A percentile compares a stretch with the other conserved stretches of the same genome.
Conservation (phyloP, 2,888 invertebrate species). For the Chorisops tibialis region DNA sequence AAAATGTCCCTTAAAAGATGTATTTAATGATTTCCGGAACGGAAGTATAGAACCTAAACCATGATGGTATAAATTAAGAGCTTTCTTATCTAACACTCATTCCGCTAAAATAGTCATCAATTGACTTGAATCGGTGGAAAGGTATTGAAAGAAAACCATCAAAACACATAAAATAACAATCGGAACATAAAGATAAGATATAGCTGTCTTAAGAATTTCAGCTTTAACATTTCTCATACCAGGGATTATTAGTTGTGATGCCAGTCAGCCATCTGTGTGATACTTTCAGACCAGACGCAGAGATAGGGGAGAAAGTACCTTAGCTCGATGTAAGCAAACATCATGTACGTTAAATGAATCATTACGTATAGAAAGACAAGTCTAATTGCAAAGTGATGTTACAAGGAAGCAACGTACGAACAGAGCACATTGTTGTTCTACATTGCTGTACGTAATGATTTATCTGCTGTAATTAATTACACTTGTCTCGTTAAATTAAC, state of each 20-base stretch:
- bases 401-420: conserved; percentile 10
- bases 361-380: conserved; percentile 17
- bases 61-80: not conserved
- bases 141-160: too few relatives aligned
- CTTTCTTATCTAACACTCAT: not conserved
- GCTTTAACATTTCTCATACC: not conserved
- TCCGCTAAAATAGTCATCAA: too few relatives aligned
- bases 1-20: conserved; percentile 7
- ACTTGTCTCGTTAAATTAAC: conserved; percentile 26
- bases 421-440: conserved; percentile 11
- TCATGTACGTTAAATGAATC: conserved; percentile 9
- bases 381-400: conserved; percentile 25
- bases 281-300: not conserved
- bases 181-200: too few relatives aligned
- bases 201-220: too few relatives aligned
- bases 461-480: conserved; percentile 24
- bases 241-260: not conserved
- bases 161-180: too few relatives aligned
- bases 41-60: not conserved
- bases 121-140: too few relatives aligned
- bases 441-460: conserved; percentile 25
- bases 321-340: too few relatives aligned
- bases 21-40: conserved; percentile 15
- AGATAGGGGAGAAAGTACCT: too few relatives aligned
- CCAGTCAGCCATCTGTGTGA: not conserved